phyloP scores from a whole-genome alignment of 2,888 invertebrate species.

The Phorcus lineatus region DNA sequence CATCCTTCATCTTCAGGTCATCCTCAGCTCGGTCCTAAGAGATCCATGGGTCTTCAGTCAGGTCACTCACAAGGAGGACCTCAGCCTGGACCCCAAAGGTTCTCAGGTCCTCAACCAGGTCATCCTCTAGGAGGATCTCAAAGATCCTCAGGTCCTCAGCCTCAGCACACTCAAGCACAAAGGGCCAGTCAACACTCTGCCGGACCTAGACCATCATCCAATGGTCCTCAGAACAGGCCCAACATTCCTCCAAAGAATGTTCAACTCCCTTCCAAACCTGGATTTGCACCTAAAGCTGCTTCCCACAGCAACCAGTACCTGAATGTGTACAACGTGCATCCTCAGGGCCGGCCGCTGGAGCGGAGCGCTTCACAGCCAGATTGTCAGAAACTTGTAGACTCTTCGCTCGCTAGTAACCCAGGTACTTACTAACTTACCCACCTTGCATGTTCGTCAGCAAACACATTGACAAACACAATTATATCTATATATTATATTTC shows the following conservation, averaged over 20 bases:
- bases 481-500: neutral
- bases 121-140: too few species aligned
- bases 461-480: neutral
- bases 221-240: neutral
- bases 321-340: neutral
- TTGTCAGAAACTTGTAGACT: conserved; percentile 43
- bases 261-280: neutral
- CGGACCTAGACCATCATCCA: neutral
- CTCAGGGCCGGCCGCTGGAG: conserved; percentile 36
- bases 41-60: neutral
- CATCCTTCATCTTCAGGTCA: neutral
- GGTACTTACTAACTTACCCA: conserved; percentile 35
- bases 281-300: neutral
- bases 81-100: neutral
- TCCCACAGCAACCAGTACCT: conserved; percentile 23
- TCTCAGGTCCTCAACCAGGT: too few species aligned
- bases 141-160: neutral
- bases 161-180: neutral
- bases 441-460: conserved; percentile 6
- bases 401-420: conserved; percentile 34
- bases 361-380: conserved; percentile 45
- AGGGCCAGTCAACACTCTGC: neutral
- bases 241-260: conserved; percentile 1
- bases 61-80: neutral
- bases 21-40: neutral